Percentiles rank a stretch among this genome's conserved stretches.
phyloP scores from a whole-genome alignment of 2,888 invertebrate species.

The Erebia aethiops region DNA sequence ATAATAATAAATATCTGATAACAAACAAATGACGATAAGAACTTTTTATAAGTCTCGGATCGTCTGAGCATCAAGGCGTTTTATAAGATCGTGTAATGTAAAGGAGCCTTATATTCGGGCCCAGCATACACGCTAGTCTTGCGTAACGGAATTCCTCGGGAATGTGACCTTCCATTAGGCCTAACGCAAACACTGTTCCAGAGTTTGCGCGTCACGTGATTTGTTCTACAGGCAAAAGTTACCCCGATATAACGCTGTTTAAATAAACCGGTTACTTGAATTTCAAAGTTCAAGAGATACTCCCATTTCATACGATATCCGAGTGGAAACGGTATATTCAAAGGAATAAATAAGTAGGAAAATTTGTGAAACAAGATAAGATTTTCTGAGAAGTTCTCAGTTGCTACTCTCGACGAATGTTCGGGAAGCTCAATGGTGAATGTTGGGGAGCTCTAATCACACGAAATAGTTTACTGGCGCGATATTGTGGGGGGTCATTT shows the following conservation, averaged over 20 bases:
- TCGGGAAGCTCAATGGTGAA: too few relatives aligned
- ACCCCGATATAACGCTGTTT: constrained; percentile 25
- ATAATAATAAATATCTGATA: too few relatives aligned
- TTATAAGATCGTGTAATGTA: neutral
- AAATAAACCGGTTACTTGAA: constrained; percentile 30
- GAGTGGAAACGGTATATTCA: neutral
- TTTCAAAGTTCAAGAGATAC: constrained; percentile 17
- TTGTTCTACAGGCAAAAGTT: constrained; percentile 31
- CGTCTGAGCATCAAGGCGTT: too few relatives aligned
- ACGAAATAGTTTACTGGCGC: too few relatives aligned
- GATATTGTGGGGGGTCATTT: too few relatives aligned
- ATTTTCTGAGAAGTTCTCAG: too few relatives aligned
- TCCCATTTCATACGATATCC: constrained; percentile 6
- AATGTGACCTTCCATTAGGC: constrained; percentile 24
- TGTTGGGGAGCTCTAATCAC: too few relatives aligned
- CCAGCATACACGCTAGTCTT: neutral
- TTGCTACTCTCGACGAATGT: too few relatives aligned
- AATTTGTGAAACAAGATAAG: neutral
- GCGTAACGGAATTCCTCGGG: neutral
- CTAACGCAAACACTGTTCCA: constrained; percentile 19
- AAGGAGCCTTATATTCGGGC: neutral
- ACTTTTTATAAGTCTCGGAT: too few relatives aligned
- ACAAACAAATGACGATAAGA: too few relatives aligned
- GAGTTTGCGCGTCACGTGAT: constrained; percentile 28
- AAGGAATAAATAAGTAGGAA: neutral